These are phyloP conservation scores for Schizopygopsis pylzovi DNA, from an alignment of 2,797 vertebrate species.

Conservation along the genomic window DNA sequence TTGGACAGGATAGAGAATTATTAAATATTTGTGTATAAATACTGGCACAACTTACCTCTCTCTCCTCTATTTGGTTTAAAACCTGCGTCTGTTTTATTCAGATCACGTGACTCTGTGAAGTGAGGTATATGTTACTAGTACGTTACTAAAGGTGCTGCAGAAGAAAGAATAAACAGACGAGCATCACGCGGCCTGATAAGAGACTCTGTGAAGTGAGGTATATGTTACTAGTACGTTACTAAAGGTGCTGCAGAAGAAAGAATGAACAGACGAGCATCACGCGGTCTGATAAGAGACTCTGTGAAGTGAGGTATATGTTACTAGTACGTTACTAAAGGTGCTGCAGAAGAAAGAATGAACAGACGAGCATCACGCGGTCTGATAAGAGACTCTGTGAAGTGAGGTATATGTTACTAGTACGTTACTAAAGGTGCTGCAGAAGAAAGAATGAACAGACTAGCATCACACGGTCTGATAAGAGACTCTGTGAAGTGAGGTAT, in stretches of 20 bases:
- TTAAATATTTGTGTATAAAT: conserved; percentile 17
- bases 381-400: conserved; percentile 33
- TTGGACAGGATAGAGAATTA: background rate
- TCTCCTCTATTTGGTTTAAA: conserved; percentile 70
- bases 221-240: background rate
- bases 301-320: background rate
- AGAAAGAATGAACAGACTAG: conserved; percentile 36
- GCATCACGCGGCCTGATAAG: conserved; percentile 28
- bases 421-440: conserved; percentile 7
- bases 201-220: conserved; percentile 17
- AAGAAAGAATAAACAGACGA: conserved; percentile 40
- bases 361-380: conserved; percentile 20
- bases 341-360: conserved; percentile 34
- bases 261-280: conserved; percentile 31
- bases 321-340: background rate
- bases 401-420: too few relatives aligned
- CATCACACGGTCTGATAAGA: conserved; percentile 35
- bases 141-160: background rate
- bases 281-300: conserved; percentile 31
- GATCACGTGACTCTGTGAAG: conserved; percentile 24
- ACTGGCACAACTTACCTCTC: conserved; percentile 36
- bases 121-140: background rate
- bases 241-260: conserved; percentile 25
- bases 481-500: conserved; percentile 2
- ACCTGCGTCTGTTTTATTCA: conserved; percentile 59